Evolutionary conservation across 2,888 invertebrate species (phyloP), one percentile per base, ranked within the genome.

Genomic region (Nipponacmea schrenckii): DNA sequence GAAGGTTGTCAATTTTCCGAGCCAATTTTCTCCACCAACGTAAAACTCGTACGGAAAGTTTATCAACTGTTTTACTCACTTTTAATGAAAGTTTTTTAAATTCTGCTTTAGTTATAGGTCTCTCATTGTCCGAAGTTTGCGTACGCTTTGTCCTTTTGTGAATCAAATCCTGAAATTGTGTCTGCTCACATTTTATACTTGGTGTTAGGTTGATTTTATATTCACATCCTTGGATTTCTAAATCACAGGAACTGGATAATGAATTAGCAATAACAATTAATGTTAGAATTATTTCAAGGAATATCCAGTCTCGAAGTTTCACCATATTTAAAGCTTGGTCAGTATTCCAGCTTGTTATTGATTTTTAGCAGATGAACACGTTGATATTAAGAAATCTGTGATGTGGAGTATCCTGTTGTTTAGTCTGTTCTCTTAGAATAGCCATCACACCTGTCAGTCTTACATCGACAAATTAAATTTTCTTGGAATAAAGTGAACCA

Each of bases 1-100:
- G 64, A 44, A 74, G 62, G 17, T 76, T 71, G 2, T 75, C 67
- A 14, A 80, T 67, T 27, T 76, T 70, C 20, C 74, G 64, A 67
- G 81, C 80, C n/a, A 85, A 75, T 70, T 79, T 75, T 20, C 84
- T 76, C 64, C 83, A 77, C 67, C 83, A 81, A 7, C 83, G 76
- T 56, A 81, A 71, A 10, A 84, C 79, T 8, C 82, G 74, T 17
- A 74, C 76, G 0, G 78, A 77, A 15, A 85, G 71, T 31, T 77
- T 79, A n/a, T 78, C 73, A 24, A 80, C 74, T 10, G 78, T 48
- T 44, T 70, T 77, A 1, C 70, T 69, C 20, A 79, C 67, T 46
- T 73, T 76, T 31, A 74, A 68, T 3, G 68, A 65, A 15, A 74
- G 66, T 39, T 45, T 39, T 20, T 71, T 44, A 20, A 67, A 67